Evolutionary conservation across 2,888 invertebrate genomes (phyloP).

Genomic region (Acanthosoma haemorrhoidale): DNA sequence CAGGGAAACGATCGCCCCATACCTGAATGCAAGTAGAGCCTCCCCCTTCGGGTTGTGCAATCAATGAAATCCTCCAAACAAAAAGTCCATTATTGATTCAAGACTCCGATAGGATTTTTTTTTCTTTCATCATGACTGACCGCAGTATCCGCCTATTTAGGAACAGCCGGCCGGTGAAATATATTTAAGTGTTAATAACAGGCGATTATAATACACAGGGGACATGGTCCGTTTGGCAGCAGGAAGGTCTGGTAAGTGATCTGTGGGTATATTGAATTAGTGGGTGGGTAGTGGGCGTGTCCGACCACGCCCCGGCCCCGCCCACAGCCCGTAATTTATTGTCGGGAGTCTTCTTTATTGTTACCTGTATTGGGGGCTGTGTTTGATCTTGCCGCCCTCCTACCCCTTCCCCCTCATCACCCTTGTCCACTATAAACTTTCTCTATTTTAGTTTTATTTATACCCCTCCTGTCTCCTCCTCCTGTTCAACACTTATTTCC

Average conservation of each 20-base stretch:
- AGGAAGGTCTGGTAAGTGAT: background rate
- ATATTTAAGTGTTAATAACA: too few relatives aligned
- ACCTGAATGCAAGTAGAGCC: too few relatives aligned
- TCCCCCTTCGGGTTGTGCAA: too few relatives aligned
- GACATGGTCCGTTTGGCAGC: background rate
- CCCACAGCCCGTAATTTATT: background rate
- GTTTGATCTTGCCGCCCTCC: constrained; percentile 17
- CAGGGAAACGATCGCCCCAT: too few relatives aligned
- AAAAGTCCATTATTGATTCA: too few relatives aligned
- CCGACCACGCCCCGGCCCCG: background rate
- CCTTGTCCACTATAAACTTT: constrained; percentile 3
- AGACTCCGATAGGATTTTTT: too few relatives aligned
- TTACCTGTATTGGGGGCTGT: background rate
- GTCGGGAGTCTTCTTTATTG: background rate
- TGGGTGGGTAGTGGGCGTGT: background rate
- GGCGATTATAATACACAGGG: too few relatives aligned
- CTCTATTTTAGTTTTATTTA: constrained; percentile 4
- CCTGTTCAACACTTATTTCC: background rate
- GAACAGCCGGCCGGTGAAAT: too few relatives aligned
- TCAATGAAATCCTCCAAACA: too few relatives aligned
- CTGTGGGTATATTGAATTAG: constrained; percentile 9
- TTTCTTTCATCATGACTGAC: too few relatives aligned
- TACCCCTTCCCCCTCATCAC: constrained; percentile 7
- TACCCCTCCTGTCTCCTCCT: background rate
- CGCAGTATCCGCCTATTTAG: too few relatives aligned